phyloP scores from a whole-genome alignment of 2,113 vertebrate species.

The Labeo catla region DNA sequence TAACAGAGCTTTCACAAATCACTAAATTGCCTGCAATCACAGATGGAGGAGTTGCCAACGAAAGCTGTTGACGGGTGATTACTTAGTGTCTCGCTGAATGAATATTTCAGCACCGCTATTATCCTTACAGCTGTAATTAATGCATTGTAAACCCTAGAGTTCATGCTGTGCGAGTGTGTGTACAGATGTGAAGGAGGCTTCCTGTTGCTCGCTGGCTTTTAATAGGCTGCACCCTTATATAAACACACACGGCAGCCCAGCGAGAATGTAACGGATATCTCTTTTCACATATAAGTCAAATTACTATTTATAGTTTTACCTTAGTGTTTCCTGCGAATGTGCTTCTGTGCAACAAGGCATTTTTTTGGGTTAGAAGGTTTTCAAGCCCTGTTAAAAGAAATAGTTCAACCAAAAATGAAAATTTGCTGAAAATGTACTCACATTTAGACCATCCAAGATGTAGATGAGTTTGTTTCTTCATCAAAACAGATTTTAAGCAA shows the following conservation, averaged over 20 bases:
- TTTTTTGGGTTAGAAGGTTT: background rate
- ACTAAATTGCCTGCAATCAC: conserved; percentile 28
- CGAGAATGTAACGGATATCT: background rate
- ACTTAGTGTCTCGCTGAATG: conserved; percentile 14
- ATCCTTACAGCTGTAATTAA: conserved; percentile 34
- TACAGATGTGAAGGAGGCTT: conserved; percentile 28
- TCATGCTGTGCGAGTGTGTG: conserved; percentile 12
- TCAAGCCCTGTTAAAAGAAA: background rate
- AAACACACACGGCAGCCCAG: background rate
- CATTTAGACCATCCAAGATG: too few relatives aligned
- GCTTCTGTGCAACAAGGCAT: background rate
- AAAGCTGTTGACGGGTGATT: conserved; percentile 28
- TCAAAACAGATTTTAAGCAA: too few relatives aligned
- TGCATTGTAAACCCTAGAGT: conserved; percentile 31
- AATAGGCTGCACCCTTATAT: conserved; percentile 10
- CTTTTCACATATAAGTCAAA: background rate
- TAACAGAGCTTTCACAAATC: conserved; percentile 25
- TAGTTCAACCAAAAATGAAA: background rate
- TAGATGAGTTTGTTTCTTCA: too few relatives aligned
- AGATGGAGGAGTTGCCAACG: background rate
- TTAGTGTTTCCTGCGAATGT: background rate
- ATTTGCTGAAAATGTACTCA: too few relatives aligned
- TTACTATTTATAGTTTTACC: background rate
- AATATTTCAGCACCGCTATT: conserved; percentile 37
- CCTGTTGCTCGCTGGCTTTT: conserved; percentile 17